Percentiles rank a stretch among this genome's conserved stretches.
Conservation (phyloP, 2,797 vertebrate species). For the Oreonectes daqikongensis region DNA sequence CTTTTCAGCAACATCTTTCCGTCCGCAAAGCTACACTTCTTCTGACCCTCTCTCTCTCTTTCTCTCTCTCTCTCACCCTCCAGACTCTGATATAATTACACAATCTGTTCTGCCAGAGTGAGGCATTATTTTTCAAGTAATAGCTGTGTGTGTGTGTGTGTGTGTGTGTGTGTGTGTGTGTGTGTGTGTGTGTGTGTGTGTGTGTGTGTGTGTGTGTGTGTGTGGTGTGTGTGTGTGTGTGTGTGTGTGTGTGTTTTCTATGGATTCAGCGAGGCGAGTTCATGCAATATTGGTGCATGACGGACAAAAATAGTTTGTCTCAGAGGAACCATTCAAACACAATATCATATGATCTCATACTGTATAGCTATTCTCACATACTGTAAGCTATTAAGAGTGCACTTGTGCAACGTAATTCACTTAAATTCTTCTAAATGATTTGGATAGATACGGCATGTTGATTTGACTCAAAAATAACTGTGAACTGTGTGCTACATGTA, state of each 20-base stretch:
- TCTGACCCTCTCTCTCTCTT: background rate
- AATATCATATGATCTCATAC: slow-evolving; percentile 11
- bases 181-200: slow-evolving; percentile 29
- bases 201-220: slow-evolving; percentile 33
- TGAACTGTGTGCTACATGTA: no score
- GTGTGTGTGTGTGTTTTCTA: slow-evolving; percentile 35
- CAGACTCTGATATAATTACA: slow-evolving; percentile 47
- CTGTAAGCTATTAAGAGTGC: background rate
- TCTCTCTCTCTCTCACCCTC: slow-evolving; percentile 7
- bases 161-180: slow-evolving; percentile 43
- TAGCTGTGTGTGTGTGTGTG: slow-evolving; percentile 44
- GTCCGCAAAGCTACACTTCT: background rate
- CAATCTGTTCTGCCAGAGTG: slow-evolving; percentile 43
- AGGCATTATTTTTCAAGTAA: slow-evolving; percentile 55
- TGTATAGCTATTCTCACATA: background rate
- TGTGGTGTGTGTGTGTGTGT: no score
- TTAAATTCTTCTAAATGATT: no score
- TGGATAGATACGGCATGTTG: no score
- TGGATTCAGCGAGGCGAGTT: slow-evolving; percentile 26
- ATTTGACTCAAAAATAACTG: no score
- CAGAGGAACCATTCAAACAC: slow-evolving; percentile 40
- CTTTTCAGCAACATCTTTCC: background rate
- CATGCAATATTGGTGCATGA: slow-evolving; percentile 5
- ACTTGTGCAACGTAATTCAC: no score
- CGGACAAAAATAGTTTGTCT: slow-evolving; percentile 38